These are phyloP conservation scores for Pyrrhura leucotis DNA, from an alignment of 2,797 vertebrate genomes.

Conservation along the genomic window DNA sequence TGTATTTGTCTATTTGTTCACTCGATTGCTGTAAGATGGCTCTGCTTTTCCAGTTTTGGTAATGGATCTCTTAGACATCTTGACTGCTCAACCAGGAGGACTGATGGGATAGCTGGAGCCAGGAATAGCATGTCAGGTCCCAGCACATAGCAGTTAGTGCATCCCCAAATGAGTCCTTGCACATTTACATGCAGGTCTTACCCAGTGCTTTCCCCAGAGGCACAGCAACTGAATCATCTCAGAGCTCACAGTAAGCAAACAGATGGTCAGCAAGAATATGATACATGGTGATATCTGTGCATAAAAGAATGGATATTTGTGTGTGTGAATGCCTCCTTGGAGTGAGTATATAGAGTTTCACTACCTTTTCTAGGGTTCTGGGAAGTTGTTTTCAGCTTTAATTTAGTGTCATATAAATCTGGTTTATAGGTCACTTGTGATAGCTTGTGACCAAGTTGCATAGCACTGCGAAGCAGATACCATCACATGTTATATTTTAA, in stretches of 20 bases:
- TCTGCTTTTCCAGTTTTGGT: background rate
- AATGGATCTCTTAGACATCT: background rate
- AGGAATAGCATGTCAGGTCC: background rate
- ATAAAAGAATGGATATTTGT: slow-evolving; percentile 47
- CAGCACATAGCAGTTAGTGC: background rate
- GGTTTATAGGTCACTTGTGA: slow-evolving; percentile 72
- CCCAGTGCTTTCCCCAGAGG: slow-evolving; percentile 14
- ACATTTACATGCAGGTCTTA: slow-evolving; percentile 42
- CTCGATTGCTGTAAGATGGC: background rate
- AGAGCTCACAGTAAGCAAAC: slow-evolving; percentile 55
- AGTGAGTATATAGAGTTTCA: slow-evolving; percentile 38
- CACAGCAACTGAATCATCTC: slow-evolving; percentile 36
- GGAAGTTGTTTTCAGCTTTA: slow-evolving; percentile 73
- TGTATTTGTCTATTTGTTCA: background rate
- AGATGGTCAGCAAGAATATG: slow-evolving; percentile 64
- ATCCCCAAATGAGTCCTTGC: background rate
- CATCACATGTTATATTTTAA: slow-evolving; percentile 45
- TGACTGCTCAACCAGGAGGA: background rate
- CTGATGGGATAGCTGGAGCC: background rate
- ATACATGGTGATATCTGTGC: slow-evolving; percentile 36
- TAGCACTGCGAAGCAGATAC: slow-evolving; percentile 58
- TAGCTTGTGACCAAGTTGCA: slow-evolving; percentile 56
- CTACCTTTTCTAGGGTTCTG: slow-evolving; percentile 60
- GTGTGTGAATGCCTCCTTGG: slow-evolving; percentile 13
- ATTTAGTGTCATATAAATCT: slow-evolving; percentile 74